These are phyloP conservation scores for Choloepus hoffmanni DNA, from an alignment of 2,113 vertebrate genomes.

Conservation along the genomic window DNA sequence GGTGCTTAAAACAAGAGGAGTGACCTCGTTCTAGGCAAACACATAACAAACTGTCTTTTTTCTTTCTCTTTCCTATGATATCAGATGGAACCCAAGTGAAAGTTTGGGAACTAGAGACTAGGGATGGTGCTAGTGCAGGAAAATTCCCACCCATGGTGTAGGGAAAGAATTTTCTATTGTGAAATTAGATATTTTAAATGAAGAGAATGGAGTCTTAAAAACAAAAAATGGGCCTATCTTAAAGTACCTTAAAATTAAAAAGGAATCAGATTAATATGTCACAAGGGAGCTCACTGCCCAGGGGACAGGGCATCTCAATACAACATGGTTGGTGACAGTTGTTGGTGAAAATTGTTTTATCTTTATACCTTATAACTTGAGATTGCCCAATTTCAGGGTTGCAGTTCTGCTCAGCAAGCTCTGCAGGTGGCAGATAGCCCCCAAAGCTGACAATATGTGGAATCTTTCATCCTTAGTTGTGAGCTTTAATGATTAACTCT, in stretches of 20 bases:
- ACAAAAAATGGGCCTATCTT: background rate
- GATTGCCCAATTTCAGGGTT: background rate
- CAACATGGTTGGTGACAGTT: background rate
- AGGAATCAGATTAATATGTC: background rate
- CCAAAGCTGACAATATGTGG: background rate
- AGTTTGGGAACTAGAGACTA: background rate
- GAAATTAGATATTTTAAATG: constrained; percentile 24
- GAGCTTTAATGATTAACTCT: constrained; percentile 48
- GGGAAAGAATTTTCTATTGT: background rate
- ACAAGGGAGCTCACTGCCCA: background rate
- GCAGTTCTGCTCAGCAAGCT: background rate
- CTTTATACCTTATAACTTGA: background rate
- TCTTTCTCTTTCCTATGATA: background rate
- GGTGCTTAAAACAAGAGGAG: background rate
- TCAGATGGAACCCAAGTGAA: background rate
- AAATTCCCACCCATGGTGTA: background rate
- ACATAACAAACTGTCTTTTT: background rate
- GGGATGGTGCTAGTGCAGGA: background rate
- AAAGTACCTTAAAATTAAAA: background rate
- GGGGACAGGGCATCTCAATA: background rate
- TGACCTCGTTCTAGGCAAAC: background rate
- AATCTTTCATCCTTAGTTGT: background rate
- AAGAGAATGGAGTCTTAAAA: background rate
- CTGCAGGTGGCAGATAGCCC: background rate
- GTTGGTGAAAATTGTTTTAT: background rate